Evolutionary conservation across 1,140 invertebrate species (phyloP).

Genomic region (Planococcus citri): DNA sequence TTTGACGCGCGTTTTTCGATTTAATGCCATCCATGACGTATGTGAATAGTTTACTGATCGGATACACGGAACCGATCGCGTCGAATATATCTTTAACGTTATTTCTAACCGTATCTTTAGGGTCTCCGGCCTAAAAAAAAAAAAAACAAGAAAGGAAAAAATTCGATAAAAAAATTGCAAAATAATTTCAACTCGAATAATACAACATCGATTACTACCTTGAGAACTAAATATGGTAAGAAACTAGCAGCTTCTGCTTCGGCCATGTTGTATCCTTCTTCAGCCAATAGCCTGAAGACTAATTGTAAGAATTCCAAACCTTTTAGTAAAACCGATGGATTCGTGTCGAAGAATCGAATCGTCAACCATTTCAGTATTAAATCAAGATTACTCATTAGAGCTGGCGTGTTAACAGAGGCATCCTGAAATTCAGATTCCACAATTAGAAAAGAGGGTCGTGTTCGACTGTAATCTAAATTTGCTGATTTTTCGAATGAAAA

Average conservation of each 20-base stretch:
- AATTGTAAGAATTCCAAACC: conserved; percentile 79
- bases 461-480: background rate
- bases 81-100: conserved; percentile 76
- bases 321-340: conserved; percentile 90
- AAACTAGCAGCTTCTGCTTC: conserved; percentile 88
- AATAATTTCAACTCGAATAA: background rate
- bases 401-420: conserved; percentile 56
- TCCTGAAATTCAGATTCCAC: conserved; percentile 39
- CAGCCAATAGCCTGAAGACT: conserved; percentile 67
- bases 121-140: conserved; percentile 70
- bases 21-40: conserved; percentile 90
- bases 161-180: no score
- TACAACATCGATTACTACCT: conserved; percentile 47
- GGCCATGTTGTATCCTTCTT: conserved; percentile 68
- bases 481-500: background rate
- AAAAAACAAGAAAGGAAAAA: background rate
- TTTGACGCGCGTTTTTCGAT: conserved; percentile 90
- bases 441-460: background rate
- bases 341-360: conserved; percentile 93
- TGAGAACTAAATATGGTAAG: conserved; percentile 83
- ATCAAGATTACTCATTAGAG: conserved; percentile 82
- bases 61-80: conserved; percentile 72
- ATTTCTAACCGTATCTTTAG: conserved; percentile 85
- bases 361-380: conserved; percentile 94
- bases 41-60: conserved; percentile 76